A percentile compares a stretch with the other conserved stretches of the same genome.
Evolutionary conservation across 2,888 invertebrate genomes (phyloP).

Genomic region (Eurytoma californica): DNA sequence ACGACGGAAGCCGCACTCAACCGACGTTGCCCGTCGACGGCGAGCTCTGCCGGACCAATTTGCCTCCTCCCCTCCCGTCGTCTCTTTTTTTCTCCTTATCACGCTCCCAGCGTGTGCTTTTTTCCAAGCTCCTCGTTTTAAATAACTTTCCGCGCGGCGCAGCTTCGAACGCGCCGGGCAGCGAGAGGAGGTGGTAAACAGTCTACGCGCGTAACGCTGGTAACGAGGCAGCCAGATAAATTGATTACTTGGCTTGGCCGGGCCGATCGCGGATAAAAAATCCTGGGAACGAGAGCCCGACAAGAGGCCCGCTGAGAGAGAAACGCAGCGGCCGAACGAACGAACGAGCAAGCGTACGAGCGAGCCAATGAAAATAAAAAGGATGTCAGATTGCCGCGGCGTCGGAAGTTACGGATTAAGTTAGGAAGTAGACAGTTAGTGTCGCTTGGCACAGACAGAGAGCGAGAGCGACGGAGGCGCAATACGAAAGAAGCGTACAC

Average conservation of each 20-base stretch:
- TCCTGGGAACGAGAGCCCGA: conserved; percentile 74
- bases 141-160: conserved; percentile 28
- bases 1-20: conserved; percentile 73
- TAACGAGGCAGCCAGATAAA: conserved; percentile 69
- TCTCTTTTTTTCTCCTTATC: conserved; percentile 37
- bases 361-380: conserved; percentile 75
- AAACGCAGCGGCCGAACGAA: conserved; percentile 47
- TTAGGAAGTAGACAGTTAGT: conserved; percentile 75
- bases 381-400: conserved; percentile 75
- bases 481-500: conserved; percentile 51
- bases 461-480: conserved; percentile 59
- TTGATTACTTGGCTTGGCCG: conserved; percentile 72
- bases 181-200: conserved; percentile 56
- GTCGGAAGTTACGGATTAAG: conserved; percentile 75
- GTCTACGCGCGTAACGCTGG: neutral
- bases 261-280: conserved; percentile 71
- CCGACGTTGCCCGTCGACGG: conserved; percentile 62
- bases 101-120: conserved; percentile 26
- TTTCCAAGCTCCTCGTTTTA: conserved; percentile 27
- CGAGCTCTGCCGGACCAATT: conserved; percentile 62
- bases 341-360: conserved; percentile 56
- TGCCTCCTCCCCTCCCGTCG: conserved; percentile 54
- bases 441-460: conserved; percentile 64
- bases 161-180: neutral
- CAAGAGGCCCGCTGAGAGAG: conserved; percentile 63